phyloP scores from a whole-genome alignment of 2,888 invertebrate species.

The Sepioteuthis lessoniana region DNA sequence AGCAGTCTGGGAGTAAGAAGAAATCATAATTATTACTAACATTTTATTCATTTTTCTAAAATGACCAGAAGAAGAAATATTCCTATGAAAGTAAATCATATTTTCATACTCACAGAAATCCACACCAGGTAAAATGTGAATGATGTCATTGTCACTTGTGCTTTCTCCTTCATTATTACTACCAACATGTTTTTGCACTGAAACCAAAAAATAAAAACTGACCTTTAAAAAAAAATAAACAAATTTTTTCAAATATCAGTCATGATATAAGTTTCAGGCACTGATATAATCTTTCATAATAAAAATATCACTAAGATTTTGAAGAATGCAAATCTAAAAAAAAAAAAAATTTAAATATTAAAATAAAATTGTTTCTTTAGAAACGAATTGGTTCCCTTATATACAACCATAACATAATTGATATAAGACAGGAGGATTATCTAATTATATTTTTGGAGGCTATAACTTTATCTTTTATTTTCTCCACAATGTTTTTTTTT shows the following conservation, averaged over 20 bases:
- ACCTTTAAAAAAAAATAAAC: not conserved
- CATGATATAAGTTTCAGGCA: too few species aligned
- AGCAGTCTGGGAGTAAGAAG: not conserved
- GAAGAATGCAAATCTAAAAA: too few species aligned
- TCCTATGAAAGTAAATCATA: not conserved
- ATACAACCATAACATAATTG: too few species aligned
- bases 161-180: not conserved
- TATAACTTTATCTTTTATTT: too few species aligned
- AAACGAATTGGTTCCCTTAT: too few species aligned
- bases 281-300: too few species aligned
- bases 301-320: too few species aligned
- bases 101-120: not conserved
- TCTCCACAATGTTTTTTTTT: too few species aligned
- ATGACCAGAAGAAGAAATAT: not conserved
- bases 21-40: not conserved
- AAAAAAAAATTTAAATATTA: too few species aligned
- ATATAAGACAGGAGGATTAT: too few species aligned
- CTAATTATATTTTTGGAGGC: too few species aligned
- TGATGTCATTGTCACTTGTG: not conserved
- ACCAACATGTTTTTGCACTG: slow-evolving; percentile 7
- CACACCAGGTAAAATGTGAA: not conserved
- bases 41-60: not conserved
- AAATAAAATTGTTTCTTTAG: too few species aligned
- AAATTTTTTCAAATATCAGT: not conserved
- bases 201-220: not conserved